Evolutionary conservation across 1,140 invertebrate genomes (phyloP).

Genomic region (Atopsyche davidsoni): DNA sequence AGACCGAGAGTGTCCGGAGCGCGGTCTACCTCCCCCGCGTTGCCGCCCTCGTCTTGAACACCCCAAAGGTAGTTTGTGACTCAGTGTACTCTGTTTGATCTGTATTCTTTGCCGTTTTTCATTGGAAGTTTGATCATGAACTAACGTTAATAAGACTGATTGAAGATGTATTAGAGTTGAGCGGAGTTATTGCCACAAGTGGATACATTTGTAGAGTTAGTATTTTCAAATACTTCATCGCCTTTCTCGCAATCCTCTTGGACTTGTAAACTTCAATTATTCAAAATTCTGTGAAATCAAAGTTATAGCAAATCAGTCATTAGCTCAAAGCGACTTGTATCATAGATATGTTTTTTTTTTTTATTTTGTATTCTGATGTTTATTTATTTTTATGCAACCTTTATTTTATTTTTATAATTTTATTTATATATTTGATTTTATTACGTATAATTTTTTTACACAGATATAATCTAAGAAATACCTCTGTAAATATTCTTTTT

Average conservation of each 20-base stretch:
- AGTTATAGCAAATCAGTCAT: too few relatives aligned
- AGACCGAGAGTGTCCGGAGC: too few relatives aligned
- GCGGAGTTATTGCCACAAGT: constrained; percentile 21
- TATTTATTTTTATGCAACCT: neutral
- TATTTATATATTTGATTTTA: neutral
- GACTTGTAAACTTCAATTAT: too few relatives aligned
- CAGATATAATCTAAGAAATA: too few relatives aligned
- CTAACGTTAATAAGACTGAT: constrained; percentile 31
- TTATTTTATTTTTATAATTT: neutral
- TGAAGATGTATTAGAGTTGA: constrained; percentile 29
- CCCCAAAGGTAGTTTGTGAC: too few relatives aligned
- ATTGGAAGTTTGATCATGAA: constrained; percentile 17
- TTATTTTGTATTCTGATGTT: neutral
- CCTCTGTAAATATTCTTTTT: too few relatives aligned
- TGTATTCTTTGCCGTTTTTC: too few relatives aligned
- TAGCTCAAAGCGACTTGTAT: too few relatives aligned
- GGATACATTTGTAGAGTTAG: constrained; percentile 19
- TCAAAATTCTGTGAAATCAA: too few relatives aligned
- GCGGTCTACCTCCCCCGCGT: too few relatives aligned
- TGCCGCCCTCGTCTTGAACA: too few relatives aligned
- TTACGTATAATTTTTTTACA: neutral
- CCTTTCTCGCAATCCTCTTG: too few relatives aligned
- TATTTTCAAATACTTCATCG: constrained; percentile 13
- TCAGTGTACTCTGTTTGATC: neutral
- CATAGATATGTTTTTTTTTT: neutral